Percentiles rank a stretch among this genome's conserved stretches.
These are phyloP conservation scores for Glandiceps talaboti DNA, from an alignment of 53 echinoderm and acorn worm genomes.

Conservation along the genomic window DNA sequence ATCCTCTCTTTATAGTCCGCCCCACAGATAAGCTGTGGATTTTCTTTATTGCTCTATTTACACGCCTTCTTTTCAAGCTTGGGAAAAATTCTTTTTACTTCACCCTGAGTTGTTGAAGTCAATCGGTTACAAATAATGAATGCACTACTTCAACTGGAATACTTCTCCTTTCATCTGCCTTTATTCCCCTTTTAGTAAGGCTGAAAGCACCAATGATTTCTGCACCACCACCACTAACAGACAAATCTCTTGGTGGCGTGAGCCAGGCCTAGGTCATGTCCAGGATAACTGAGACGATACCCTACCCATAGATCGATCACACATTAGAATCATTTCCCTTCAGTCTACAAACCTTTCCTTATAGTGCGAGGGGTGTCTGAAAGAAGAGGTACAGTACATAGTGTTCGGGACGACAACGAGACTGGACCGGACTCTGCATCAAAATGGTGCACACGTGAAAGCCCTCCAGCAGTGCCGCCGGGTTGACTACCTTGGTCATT, in stretches of 20 bases:
- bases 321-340: no score
- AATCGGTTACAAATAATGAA: background rate
- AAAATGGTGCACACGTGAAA: background rate
- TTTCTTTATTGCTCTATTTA: background rate
- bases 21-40: background rate
- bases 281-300: no score
- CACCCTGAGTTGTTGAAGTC: slow-evolving; percentile 1
- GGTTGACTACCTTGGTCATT: background rate
- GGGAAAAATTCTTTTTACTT: background rate
- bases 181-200: background rate
- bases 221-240: background rate
- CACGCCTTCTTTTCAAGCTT: background rate
- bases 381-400: no score
- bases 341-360: no score
- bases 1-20: background rate
- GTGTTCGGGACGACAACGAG: no score
- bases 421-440: no score
- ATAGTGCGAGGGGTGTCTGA: no score
- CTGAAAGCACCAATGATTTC: background rate
- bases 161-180: background rate
- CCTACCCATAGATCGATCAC: no score
- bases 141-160: background rate
- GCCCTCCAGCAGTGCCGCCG: background rate
- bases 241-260: background rate
- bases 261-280: no score